A percentile compares a stretch with the other conserved stretches of the same genome.
These are phyloP conservation scores for Arothron firmamentum DNA, from an alignment of 2,113 vertebrate genomes.

Conservation along the genomic window DNA sequence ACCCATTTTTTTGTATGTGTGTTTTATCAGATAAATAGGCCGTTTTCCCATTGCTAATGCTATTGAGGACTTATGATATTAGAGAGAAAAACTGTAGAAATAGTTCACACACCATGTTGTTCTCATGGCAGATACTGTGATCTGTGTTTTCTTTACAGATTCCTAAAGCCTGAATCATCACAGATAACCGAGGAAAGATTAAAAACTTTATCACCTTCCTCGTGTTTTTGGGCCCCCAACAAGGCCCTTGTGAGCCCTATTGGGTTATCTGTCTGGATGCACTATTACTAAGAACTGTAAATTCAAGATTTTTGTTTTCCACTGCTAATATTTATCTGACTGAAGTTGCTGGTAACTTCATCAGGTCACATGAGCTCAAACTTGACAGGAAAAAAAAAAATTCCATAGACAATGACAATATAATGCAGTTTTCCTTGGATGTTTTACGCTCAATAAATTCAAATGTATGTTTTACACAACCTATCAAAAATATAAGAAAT, in stretches of 20 bases:
- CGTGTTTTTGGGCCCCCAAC: not conserved
- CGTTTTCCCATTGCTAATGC: not conserved
- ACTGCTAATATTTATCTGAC: too few relatives aligned
- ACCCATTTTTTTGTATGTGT: conserved; percentile 1
- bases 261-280: conserved; percentile 8
- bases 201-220: not conserved
- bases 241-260: not conserved
- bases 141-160: not conserved
- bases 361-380: not conserved
- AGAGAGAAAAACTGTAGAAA: too few relatives aligned
- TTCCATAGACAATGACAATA: conserved; percentile 30
- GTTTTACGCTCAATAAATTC: conserved; percentile 32
- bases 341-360: conserved; percentile 14
- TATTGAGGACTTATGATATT: not conserved
- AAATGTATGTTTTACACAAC: conserved; percentile 10
- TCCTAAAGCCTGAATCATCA: not conserved
- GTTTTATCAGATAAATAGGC: not conserved
- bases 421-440: not conserved
- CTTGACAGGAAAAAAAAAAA: conserved; percentile 12
- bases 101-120: not conserved
- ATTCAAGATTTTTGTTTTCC: too few relatives aligned
- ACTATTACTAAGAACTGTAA: not conserved
- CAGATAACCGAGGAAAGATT: not conserved
- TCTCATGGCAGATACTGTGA: not conserved
- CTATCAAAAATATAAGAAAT: conserved; percentile 24